phyloP scores from a whole-genome alignment of 2,113 vertebrate species.

The Macquaria australasica region DNA sequence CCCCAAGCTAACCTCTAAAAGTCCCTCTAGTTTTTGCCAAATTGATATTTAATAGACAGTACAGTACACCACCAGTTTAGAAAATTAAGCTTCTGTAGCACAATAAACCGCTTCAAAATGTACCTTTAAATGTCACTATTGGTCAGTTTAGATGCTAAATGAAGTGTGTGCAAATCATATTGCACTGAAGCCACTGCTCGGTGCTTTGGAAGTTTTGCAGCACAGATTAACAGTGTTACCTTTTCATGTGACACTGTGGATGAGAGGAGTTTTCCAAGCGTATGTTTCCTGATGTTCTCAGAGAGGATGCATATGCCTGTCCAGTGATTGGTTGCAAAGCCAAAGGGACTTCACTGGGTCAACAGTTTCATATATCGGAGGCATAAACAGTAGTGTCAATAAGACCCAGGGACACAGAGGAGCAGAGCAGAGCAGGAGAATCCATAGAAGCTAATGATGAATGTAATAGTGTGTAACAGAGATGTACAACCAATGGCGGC shows the following conservation, averaged over 20 bases:
- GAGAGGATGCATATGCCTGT: slow-evolving; percentile 40
- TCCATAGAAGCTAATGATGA: slow-evolving; percentile 83
- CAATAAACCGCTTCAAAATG: neutral
- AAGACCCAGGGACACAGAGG: slow-evolving; percentile 58
- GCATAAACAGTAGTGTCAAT: slow-evolving; percentile 23
- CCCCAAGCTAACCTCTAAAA: neutral
- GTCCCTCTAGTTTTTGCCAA: neutral
- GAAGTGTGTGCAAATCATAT: neutral
- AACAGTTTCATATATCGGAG: slow-evolving; percentile 23
- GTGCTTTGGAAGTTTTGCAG: neutral
- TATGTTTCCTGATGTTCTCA: slow-evolving; percentile 1
- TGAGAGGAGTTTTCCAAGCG: neutral
- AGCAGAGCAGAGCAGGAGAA: slow-evolving; percentile 47
- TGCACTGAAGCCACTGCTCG: neutral
- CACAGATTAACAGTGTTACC: neutral
- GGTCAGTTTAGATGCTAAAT: neutral
- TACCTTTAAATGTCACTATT: neutral
- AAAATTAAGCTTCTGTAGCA: neutral
- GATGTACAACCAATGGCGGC: slow-evolving; percentile 86
- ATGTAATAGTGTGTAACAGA: slow-evolving; percentile 88
- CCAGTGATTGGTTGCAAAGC: slow-evolving; percentile 30
- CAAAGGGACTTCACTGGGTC: slow-evolving; percentile 23
- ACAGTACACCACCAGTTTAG: neutral
- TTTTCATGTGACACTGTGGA: neutral
- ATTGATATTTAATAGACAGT: neutral